Conservation (phyloP, 2,797 vertebrate species). For the Triplophysa bombifrons region DNA sequence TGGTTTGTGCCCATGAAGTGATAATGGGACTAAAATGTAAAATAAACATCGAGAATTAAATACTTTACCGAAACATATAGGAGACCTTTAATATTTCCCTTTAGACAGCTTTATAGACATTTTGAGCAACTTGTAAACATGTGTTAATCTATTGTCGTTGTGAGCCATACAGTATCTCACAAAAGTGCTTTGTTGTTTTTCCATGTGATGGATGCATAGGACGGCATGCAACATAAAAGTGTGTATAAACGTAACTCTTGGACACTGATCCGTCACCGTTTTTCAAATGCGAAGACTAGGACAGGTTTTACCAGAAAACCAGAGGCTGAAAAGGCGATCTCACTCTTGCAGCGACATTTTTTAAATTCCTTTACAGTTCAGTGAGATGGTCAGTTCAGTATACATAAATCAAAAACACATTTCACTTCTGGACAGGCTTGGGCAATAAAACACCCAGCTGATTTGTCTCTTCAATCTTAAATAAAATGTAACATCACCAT, state of each 20-base stretch:
- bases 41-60: too few species aligned
- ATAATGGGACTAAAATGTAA: not conserved
- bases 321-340: not conserved
- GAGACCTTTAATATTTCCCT: too few species aligned
- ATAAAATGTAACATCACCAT: not conserved
- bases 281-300: not conserved
- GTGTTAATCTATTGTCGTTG: too few species aligned
- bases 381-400: not conserved
- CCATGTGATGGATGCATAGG: not conserved
- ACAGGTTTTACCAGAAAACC: not conserved
- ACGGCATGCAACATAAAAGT: constrained; percentile 1
- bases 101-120: not conserved
- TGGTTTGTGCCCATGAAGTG: too few species aligned
- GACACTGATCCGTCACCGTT: not conserved
- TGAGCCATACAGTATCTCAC: not conserved
- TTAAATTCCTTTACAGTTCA: not conserved
- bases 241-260: not conserved
- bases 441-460: not conserved
- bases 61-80: too few species aligned
- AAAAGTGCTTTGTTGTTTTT: not conserved
- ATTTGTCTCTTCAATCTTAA: not conserved
- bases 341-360: not conserved
- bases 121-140: not conserved
- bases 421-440: not conserved
- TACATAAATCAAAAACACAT: not conserved